Base-by-base conservation (phyloP, 2,113 vertebrate genomes). In the Damaliscus lunatus region DNA sequence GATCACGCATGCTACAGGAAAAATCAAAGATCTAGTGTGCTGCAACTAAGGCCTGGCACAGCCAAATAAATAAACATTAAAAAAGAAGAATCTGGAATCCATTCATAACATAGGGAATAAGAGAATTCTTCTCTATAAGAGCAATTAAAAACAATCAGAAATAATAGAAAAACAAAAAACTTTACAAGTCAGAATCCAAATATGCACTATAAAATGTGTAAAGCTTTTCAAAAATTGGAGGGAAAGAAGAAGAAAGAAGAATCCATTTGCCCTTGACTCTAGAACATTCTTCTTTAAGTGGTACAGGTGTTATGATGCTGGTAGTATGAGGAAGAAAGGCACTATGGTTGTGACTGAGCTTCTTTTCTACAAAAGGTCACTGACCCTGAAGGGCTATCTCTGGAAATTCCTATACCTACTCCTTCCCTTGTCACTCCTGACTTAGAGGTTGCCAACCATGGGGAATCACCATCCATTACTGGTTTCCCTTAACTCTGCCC, bases 191-290 rank as follows among this genome's bases (percentile, higher is more conserved):
- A 52, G 67, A 83, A 60, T 95, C 19, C 33, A 97, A 96, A 78
- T 23, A 21, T 50, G 12, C 12, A 57, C 40, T 67, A 55, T 87
- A 95, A 97, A 84, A 91, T 55, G 21, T 43, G 2, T 60, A 77
- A 90, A n/a, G 2, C 29, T 93, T 87, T 91, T 60, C 21, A 78
- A 16, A 53, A 55, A 67, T 31, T 94, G n/a, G 14, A 93, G 53
- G 57, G 40, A 27, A 88, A n/a, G 21, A 96, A 89, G 90, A 91
- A 90, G 86, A 91, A 87, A 93, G 23, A 78, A 96, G 17, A 94
- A 94, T 74, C 7, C 12, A 52, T 57, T 89, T 62, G 74, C n/a
- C 53, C 40, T 52, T 89, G 62, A 94, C 33, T 77, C 74, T 21
- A 50, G 74, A 90, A 77, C 31, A 62, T 55, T 50, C 85, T 67